phyloP scores from a whole-genome alignment of 2,797 vertebrate species.

The Brotula barbata region DNA sequence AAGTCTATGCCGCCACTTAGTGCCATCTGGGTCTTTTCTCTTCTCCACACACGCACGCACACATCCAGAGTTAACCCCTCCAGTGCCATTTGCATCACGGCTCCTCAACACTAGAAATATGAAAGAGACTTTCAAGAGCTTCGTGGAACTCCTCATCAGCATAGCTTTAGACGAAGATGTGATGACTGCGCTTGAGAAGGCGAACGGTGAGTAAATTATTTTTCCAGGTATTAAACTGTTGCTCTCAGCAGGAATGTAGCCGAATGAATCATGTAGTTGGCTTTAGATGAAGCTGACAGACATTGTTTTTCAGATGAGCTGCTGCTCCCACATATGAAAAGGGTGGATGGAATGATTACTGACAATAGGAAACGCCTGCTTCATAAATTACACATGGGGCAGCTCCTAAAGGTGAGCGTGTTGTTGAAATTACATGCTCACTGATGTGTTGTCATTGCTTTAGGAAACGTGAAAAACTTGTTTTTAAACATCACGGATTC shows the following conservation, averaged over 20 bases:
- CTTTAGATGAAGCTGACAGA: neutral
- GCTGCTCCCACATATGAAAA: conserved; percentile 94
- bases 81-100: conserved; percentile 86
- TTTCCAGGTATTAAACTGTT: neutral
- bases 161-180: conserved; percentile 90
- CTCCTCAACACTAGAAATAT: conserved; percentile 94
- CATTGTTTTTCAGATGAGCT: conserved; percentile 85
- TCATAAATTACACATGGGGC: conserved; percentile 89
- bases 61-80: conserved; percentile 81
- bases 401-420: conserved; percentile 88
- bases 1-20: neutral
- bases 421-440: too few relatives aligned
- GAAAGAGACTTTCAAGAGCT: conserved; percentile 98
- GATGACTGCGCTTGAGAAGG: conserved; percentile 90
- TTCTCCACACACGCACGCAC: neutral
- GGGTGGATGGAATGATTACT: conserved; percentile 93
- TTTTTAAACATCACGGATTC: too few relatives aligned
- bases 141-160: conserved; percentile 93
- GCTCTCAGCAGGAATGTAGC: too few relatives aligned
- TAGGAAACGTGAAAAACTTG: too few relatives aligned
- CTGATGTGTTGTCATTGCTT: too few relatives aligned
- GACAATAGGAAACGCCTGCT: conserved; percentile 93
- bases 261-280: neutral
- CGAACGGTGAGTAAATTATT: conserved; percentile 82
- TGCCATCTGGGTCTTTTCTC: neutral